A percentile compares a stretch with the other conserved stretches of the same genome.
phyloP scores from a whole-genome alignment of 2,888 invertebrate genomes.

The Morinoia aosen region DNA sequence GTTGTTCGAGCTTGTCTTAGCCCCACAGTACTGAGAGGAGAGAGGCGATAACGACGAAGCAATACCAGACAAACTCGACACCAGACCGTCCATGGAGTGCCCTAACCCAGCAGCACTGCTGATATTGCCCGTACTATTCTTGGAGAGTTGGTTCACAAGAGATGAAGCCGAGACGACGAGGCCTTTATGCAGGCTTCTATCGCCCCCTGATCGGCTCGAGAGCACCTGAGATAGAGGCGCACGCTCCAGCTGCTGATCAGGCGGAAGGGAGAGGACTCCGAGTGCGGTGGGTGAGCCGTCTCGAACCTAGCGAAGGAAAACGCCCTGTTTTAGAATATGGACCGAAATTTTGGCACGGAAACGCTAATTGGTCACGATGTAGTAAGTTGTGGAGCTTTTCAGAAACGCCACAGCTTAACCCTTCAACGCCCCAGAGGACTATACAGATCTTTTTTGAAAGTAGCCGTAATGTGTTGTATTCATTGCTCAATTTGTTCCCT shows the following conservation, averaged over 20 bases:
- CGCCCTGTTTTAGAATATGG: slow-evolving; percentile 16
- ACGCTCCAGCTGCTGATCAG: background rate
- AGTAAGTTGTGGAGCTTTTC: background rate
- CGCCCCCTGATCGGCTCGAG: background rate
- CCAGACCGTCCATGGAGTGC: background rate
- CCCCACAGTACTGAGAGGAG: background rate
- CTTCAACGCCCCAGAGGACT: no score
- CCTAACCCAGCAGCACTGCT: background rate
- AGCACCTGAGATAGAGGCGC: background rate
- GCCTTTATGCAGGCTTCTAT: background rate
- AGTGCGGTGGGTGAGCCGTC: background rate
- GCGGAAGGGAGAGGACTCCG: background rate
- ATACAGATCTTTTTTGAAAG: no score
- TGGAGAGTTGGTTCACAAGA: background rate
- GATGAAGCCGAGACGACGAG: no score
- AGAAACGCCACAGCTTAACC: background rate
- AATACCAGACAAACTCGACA: background rate
- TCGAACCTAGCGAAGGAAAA: slow-evolving; percentile 45
- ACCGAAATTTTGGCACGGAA: background rate
- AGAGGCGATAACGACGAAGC: background rate
- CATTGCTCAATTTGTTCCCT: no score
- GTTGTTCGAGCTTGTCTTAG: background rate
- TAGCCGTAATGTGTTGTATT: no score
- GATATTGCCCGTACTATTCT: background rate
- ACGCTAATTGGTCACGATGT: background rate